Evolutionary conservation across 2,113 vertebrate species (phyloP).

Genomic region (Rhinoptilus africanus): DNA sequence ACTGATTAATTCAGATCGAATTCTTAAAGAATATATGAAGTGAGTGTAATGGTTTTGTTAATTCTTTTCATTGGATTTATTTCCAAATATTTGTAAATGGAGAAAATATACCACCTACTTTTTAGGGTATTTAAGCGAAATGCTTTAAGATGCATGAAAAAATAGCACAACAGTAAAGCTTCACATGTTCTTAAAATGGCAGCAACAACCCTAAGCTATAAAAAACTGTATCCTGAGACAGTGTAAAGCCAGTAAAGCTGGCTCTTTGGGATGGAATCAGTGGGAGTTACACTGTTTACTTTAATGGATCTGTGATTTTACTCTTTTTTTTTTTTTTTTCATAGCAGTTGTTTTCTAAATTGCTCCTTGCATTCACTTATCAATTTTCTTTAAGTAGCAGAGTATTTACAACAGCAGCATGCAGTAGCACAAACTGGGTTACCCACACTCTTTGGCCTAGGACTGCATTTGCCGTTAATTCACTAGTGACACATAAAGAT

Average conservation of each 20-base stretch:
- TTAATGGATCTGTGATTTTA: neutral
- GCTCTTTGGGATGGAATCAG: neutral
- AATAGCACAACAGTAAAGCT: neutral
- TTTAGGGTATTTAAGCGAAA: neutral
- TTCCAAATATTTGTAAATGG: neutral
- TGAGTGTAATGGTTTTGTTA: neutral
- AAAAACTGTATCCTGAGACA: neutral
- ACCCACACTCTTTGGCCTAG: neutral
- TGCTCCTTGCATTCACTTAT: neutral
- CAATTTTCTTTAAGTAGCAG: neutral
- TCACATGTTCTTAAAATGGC: neutral
- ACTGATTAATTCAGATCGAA: neutral
- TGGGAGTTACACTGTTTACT: neutral
- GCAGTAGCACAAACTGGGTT: neutral
- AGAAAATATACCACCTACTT: neutral
- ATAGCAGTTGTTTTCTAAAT: constrained; percentile 20
- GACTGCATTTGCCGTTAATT: neutral
- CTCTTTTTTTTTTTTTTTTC: neutral
- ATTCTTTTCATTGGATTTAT: neutral
- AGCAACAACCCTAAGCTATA: neutral
- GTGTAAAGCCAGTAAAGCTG: neutral
- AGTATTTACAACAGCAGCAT: neutral
- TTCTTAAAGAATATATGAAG: neutral
- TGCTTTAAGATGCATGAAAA: neutral
- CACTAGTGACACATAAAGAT: neutral